Percentiles rank a stretch among this genome's conserved stretches.
phyloP scores from a whole-genome alignment of 2,113 vertebrate species.

The Vulpes lagopus region DNA sequence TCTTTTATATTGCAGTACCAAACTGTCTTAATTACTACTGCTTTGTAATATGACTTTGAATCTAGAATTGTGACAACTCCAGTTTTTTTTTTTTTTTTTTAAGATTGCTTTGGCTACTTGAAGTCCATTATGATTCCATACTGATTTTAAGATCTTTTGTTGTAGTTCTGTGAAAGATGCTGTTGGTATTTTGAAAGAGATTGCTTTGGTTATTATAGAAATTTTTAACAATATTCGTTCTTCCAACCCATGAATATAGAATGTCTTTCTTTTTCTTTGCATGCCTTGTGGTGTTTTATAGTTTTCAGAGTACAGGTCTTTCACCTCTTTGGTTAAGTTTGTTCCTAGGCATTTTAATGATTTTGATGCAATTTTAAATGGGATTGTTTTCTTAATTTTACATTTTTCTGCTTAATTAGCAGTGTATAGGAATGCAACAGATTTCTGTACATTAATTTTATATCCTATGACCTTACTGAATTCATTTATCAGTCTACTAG shows the following conservation, averaged over 20 bases:
- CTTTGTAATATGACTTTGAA: background rate
- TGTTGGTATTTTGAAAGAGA: background rate
- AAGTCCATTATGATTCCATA: too few relatives aligned
- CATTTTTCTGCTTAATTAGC: background rate
- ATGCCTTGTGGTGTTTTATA: background rate
- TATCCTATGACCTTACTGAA: background rate
- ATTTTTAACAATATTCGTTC: background rate
- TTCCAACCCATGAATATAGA: background rate
- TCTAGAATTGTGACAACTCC: too few relatives aligned
- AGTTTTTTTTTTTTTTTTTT: too few relatives aligned
- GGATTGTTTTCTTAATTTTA: background rate
- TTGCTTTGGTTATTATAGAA: background rate
- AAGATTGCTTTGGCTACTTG: too few relatives aligned
- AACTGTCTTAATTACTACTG: background rate
- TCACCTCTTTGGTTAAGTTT: background rate
- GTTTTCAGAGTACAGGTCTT: background rate
- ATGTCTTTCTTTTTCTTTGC: background rate
- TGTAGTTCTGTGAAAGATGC: background rate
- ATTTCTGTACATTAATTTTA: background rate
- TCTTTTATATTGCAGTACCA: background rate
- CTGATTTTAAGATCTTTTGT: background rate
- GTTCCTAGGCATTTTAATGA: background rate
- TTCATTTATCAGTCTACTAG: background rate
- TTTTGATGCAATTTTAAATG: background rate
- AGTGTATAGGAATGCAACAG: background rate